Conservation (phyloP, 2,797 vertebrate species). For the Sebastes hopkinsi region DNA sequence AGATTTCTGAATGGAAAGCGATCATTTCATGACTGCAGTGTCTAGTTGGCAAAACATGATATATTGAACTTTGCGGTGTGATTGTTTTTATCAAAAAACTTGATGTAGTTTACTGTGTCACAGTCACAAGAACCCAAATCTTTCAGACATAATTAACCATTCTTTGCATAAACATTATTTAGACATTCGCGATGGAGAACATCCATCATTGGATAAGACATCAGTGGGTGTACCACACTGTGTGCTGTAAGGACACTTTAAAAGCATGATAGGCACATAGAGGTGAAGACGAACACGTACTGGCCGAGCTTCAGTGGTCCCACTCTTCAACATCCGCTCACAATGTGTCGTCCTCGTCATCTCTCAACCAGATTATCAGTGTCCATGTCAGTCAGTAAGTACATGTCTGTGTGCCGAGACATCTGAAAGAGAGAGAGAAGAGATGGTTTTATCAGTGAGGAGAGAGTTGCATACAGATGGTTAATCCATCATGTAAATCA, state of each 20-base stretch:
- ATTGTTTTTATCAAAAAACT: background rate
- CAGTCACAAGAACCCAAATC: background rate
- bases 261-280: constrained; percentile 35
- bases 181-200: background rate
- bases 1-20: background rate
- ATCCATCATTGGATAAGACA: background rate
- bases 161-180: constrained; percentile 9
- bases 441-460: background rate
- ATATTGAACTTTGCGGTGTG: background rate
- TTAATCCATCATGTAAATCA: background rate
- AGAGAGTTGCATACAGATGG: background rate
- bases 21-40: background rate
- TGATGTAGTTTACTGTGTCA: background rate
- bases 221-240: background rate
- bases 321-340: background rate
- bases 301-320: constrained; percentile 46
- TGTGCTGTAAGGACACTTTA: constrained; percentile 57
- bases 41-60: background rate
- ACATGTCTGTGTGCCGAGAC: constrained; percentile 83
- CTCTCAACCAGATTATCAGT: constrained; percentile 59
- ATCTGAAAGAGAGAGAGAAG: constrained; percentile 70
- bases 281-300: constrained; percentile 45
- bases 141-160: constrained; percentile 6
- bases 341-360: constrained; percentile 44
- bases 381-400: constrained; percentile 87